Evolutionary conservation across 2,888 invertebrate genomes (phyloP), one percentile per base, ranked within the genome.

Genomic region (Agrochola litura): DNA sequence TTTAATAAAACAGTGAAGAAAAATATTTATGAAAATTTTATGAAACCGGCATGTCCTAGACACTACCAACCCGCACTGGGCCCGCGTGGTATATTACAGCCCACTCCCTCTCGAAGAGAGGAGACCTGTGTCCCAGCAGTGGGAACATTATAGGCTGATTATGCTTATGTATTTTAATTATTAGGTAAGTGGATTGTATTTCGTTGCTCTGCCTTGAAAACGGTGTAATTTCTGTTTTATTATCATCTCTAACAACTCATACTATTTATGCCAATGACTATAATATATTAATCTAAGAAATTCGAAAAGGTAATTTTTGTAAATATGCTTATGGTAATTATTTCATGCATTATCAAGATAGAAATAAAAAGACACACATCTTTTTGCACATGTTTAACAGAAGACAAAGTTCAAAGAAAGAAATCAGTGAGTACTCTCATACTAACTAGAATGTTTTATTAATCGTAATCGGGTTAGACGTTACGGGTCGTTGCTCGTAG

Each of bases 401-500:
- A 46, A 22, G 14, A 30, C 41, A 56, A n/a, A 3, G 54, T 6
- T n/a, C 30, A 68, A 64, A 58, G 46, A 65, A 61, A 69, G 2
- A 25, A 43, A 12, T 43, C 43, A 58, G 37, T 70, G 79, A 46
- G 25, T 54, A 49, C 46, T 63, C 16, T 71, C 60, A n/a, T 58
- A 14, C 49, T n/a, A 37, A 58, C 16, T 52, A 54, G 14, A 37
- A 68, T 41, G 12, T 41, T 68, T 41, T 41, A 19, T 14, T 52
- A 9, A 3, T 60, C 12, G 19, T 14, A 81, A 72, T 83, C 41
- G n/a, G 71, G 78, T 68, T 72, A 72, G 30, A 58, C 43, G 58
- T 60, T 25, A 67, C 54, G 70, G 84, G 25, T 79, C 74, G 80
- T 65, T 79, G 73, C 6, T 70, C n/a, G 3, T 67, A 66, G 56